These are phyloP conservation scores for Torymus tubicola DNA, from an alignment of 2,888 invertebrate genomes.

Conservation along the genomic window DNA sequence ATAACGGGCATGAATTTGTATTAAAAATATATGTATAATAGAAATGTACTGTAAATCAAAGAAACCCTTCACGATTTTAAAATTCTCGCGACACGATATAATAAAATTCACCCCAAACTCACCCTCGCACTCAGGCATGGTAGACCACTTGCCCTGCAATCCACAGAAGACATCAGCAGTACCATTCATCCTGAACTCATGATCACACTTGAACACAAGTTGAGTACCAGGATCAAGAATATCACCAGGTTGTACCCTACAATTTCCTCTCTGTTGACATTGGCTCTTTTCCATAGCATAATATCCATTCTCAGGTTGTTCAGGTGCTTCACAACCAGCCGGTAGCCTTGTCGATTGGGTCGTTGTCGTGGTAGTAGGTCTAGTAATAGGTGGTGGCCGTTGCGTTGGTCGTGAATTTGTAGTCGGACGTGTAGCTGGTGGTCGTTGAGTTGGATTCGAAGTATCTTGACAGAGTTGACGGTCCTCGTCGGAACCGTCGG, in stretches of 20 bases:
- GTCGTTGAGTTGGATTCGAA: neutral
- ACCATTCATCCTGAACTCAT: constrained; percentile 65
- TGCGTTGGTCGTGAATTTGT: constrained; percentile 7
- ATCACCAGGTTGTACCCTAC: constrained; percentile 58
- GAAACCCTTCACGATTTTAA: neutral
- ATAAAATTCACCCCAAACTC: constrained; percentile 27
- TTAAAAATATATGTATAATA: too few relatives aligned
- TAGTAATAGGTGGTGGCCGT: neutral
- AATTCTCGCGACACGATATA: neutral
- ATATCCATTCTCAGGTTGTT: constrained; percentile 67
- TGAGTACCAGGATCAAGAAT: constrained; percentile 65
- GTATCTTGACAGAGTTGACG: constrained; percentile 59
- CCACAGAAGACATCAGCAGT: constrained; percentile 65
- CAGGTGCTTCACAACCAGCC: constrained; percentile 63
- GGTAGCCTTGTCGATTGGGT: constrained; percentile 4
- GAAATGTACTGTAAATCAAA: neutral
- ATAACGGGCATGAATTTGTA: too few relatives aligned
- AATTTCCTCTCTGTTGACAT: constrained; percentile 63
- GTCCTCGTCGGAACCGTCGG: constrained; percentile 75
- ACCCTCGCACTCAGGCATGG: constrained; percentile 68
- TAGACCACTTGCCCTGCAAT: constrained; percentile 66
- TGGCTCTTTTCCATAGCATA: constrained; percentile 66
- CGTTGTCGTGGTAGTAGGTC: constrained; percentile 2
- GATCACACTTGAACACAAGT: constrained; percentile 68
- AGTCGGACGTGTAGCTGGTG: constrained; percentile 13